Conservation (phyloP, 2,113 vertebrate genomes). For the Xenus cinereus region DNA sequence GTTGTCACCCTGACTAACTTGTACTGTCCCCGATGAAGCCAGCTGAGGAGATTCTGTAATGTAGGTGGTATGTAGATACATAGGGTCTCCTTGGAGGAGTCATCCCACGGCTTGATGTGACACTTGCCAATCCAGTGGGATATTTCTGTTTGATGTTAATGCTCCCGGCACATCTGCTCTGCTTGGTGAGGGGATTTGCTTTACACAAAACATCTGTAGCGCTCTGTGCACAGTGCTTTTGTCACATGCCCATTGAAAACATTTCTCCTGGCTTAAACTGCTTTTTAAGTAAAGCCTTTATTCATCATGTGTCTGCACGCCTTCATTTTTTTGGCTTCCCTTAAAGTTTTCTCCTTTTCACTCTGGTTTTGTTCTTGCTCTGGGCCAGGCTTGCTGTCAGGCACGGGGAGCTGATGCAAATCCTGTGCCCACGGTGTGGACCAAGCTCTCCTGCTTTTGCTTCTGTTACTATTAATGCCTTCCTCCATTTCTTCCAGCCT, state of each 20-base stretch:
- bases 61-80: fast-evolving
- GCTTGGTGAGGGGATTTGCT: background rate
- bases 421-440: background rate
- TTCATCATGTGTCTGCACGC: background rate
- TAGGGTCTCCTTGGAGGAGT: background rate
- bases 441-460: background rate
- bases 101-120: background rate
- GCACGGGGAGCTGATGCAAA: background rate
- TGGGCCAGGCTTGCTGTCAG: background rate
- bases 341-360: background rate
- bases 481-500: background rate
- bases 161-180: background rate
- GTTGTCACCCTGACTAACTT: background rate
- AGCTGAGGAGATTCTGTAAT: background rate
- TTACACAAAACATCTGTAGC: background rate
- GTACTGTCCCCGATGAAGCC: background rate
- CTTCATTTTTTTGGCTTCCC: background rate
- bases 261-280: background rate
- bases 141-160: background rate
- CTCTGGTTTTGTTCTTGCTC: background rate
- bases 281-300: background rate
- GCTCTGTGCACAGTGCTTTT: background rate
- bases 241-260: background rate
- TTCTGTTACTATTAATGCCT: background rate
- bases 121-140: background rate